These are phyloP conservation scores for Bombus pascuorum DNA, from an alignment of 1,140 invertebrate genomes.

Conservation along the genomic window DNA sequence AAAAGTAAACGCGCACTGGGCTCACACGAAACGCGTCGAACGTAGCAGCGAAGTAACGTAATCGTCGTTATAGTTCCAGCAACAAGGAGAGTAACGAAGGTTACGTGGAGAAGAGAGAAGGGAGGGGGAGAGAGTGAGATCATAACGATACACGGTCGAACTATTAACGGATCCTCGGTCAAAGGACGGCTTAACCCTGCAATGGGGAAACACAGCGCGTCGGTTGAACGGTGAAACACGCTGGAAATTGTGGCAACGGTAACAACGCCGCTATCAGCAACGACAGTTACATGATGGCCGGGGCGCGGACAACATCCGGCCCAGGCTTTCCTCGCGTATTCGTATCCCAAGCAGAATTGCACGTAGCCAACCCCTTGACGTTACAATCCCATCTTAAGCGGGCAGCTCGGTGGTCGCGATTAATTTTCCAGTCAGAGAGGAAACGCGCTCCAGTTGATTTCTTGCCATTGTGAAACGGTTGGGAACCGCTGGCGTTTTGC, in stretches of 20 bases:
- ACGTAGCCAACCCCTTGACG: slow-evolving; percentile 34
- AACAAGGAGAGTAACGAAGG: neutral
- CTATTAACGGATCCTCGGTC: slow-evolving; percentile 65
- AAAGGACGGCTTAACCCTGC: slow-evolving; percentile 59
- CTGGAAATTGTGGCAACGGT: slow-evolving; percentile 58
- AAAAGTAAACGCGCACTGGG: neutral
- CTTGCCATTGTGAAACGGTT: too few relatives aligned
- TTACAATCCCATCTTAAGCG: slow-evolving; percentile 63
- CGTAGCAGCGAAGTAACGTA: neutral
- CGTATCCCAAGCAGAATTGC: slow-evolving; percentile 52
- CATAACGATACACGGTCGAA: slow-evolving; percentile 56
- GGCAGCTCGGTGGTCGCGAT: slow-evolving; percentile 53
- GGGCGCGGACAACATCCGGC: slow-evolving; percentile 25
- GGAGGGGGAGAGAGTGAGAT: neutral
- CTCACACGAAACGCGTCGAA: neutral
- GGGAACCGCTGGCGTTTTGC: neutral
- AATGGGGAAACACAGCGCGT: slow-evolving; percentile 46
- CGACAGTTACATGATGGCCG: slow-evolving; percentile 40
- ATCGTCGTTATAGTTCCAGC: slow-evolving; percentile 32
- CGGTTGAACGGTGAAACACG: slow-evolving; percentile 57
- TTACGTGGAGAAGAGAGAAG: too few relatives aligned
- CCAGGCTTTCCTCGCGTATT: slow-evolving; percentile 11
- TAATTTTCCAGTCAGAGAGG: slow-evolving; percentile 49
- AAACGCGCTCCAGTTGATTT: too few relatives aligned
- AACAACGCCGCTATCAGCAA: slow-evolving; percentile 26